These are phyloP conservation scores for Neodon shergylaensis DNA, from an alignment of 2,113 vertebrate species.

Conservation along the genomic window DNA sequence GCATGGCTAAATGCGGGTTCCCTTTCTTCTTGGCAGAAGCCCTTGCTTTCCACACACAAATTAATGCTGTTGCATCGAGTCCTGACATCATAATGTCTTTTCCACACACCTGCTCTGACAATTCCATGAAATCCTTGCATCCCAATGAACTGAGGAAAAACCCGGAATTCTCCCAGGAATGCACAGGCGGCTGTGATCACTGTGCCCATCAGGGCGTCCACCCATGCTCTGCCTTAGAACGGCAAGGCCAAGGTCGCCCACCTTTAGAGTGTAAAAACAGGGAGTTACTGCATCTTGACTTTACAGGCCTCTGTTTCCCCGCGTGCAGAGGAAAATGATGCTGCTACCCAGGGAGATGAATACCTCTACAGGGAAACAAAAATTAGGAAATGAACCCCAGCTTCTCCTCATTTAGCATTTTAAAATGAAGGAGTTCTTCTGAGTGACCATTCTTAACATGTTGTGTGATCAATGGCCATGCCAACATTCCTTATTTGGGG, in stretches of 20 bases:
- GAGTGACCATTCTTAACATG: neutral
- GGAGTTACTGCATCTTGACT: neutral
- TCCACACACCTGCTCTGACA: slow-evolving; percentile 83
- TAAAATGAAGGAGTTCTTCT: slow-evolving; percentile 11
- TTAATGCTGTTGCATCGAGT: slow-evolving; percentile 81
- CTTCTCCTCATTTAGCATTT: neutral
- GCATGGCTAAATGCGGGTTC: slow-evolving; percentile 74
- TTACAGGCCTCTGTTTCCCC: neutral
- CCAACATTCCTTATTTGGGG: neutral
- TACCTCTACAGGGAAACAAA: neutral
- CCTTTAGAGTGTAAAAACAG: slow-evolving; percentile 3
- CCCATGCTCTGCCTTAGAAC: slow-evolving; percentile 56
- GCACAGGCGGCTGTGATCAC: slow-evolving; percentile 52
- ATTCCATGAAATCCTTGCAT: slow-evolving; percentile 78
- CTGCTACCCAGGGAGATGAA: neutral
- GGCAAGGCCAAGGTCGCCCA: slow-evolving; percentile 13
- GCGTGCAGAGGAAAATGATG: neutral
- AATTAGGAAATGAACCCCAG: neutral
- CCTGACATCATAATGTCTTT: slow-evolving; percentile 83
- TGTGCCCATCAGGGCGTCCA: slow-evolving; percentile 73
- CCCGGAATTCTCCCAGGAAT: slow-evolving; percentile 71
- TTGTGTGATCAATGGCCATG: neutral
- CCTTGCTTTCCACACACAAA: slow-evolving; percentile 80
- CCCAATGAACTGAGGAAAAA: slow-evolving; percentile 78
- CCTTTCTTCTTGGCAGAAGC: slow-evolving; percentile 81